Percentiles rank a stretch among this genome's conserved stretches.
phyloP scores from a whole-genome alignment of 1,140 invertebrate species.

The Papilio polyxenes region DNA sequence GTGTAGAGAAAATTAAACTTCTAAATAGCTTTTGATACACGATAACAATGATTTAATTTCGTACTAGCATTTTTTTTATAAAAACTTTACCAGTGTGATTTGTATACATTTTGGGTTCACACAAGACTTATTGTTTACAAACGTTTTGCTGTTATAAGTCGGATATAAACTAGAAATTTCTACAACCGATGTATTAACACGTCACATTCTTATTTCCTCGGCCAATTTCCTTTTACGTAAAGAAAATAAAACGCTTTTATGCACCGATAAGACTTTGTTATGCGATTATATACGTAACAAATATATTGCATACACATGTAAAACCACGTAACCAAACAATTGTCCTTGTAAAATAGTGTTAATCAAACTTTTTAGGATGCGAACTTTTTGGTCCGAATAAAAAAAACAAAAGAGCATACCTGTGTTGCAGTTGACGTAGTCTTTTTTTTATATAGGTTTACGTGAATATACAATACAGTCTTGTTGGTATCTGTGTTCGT shows the following conservation, averaged over 20 bases:
- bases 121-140: too few species aligned
- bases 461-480: too few species aligned
- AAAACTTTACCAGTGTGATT: too few species aligned
- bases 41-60: too few species aligned
- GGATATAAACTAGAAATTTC: slow-evolving; percentile 9
- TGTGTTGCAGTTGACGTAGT: too few species aligned
- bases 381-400: background rate
- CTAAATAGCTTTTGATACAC: too few species aligned
- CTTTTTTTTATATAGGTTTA: too few species aligned
- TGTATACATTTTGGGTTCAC: too few species aligned
- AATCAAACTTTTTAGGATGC: background rate
- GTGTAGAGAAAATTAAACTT: background rate
- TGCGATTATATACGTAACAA: background rate
- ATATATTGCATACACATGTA: slow-evolving; percentile 10
- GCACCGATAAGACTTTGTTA: slow-evolving; percentile 13
- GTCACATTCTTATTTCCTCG: background rate
- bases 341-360: background rate
- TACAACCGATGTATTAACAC: background rate
- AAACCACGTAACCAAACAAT: background rate
- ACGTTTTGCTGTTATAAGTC: background rate
- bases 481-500: too few species aligned
- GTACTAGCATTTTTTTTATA: too few species aligned
- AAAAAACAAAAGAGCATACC: background rate
- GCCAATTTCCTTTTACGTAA: background rate
- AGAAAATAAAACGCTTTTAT: slow-evolving; percentile 7